Evolutionary conservation across 1,140 invertebrate species (phyloP).

Genomic region (Caenorhabditis remanei): DNA sequence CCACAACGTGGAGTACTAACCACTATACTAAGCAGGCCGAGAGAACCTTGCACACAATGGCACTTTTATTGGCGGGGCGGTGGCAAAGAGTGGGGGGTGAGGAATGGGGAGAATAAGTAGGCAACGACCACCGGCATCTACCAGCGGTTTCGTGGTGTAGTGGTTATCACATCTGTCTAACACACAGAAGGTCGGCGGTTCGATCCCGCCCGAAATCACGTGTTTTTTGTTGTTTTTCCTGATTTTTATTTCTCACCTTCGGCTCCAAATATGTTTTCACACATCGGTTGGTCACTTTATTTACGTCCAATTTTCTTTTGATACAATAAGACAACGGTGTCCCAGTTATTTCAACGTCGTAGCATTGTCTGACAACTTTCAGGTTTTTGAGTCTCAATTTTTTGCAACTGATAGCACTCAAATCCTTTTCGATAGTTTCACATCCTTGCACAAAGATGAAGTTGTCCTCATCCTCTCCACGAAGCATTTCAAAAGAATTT

Average conservation of each 20-base stretch:
- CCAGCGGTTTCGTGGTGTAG: conserved; percentile 53
- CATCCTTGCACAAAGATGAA: conserved; percentile 39
- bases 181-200: conserved; percentile 70
- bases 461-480: conserved; percentile 27
- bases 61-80: no score
- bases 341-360: conserved; percentile 15
- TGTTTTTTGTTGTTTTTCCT: not conserved
- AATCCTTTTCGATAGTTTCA: conserved; percentile 29
- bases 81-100: no score
- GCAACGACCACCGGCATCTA: no score
- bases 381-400: not conserved
- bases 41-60: not conserved
- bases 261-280: conserved; percentile 35
- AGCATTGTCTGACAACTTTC: conserved; percentile 14
- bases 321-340: conserved; percentile 32
- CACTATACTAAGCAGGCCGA: conserved; percentile 72
- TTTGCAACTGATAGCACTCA: conserved; percentile 1
- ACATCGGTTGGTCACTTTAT: conserved; percentile 26
- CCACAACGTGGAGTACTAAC: conserved; percentile 74
- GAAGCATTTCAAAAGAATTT: conserved; percentile 12
- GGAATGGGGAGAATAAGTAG: no score
- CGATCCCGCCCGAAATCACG: conserved; percentile 69
- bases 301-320: conserved; percentile 1
- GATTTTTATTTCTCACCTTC: not conserved
- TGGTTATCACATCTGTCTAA: conserved; percentile 72